Evolutionary conservation across 2,113 vertebrate genomes (phyloP).

Genomic region (Columba janthina): DNA sequence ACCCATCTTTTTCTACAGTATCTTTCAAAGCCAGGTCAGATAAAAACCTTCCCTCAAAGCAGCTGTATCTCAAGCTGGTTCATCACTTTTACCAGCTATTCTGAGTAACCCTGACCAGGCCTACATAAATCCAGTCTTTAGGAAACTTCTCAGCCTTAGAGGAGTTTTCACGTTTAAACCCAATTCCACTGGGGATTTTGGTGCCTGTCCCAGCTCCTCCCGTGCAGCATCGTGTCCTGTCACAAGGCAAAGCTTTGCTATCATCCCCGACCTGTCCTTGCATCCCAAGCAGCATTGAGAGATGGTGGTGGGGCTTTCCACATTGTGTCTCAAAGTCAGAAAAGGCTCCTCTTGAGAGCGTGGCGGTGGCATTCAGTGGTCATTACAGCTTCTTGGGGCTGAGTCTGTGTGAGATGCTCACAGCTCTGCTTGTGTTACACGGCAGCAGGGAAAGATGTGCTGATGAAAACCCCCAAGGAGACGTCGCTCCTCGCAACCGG

Average conservation of each 20-base stretch:
- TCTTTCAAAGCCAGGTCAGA: background rate
- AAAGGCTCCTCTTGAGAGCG: accelerated
- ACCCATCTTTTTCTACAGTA: background rate
- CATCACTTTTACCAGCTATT: background rate
- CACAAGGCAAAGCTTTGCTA: background rate
- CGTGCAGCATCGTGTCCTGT: accelerated
- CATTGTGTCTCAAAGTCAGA: background rate
- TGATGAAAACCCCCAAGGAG: background rate
- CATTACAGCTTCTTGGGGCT: accelerated
- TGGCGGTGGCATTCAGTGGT: no score
- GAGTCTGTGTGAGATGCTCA: accelerated
- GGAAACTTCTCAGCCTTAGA: background rate
- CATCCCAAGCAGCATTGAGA: background rate
- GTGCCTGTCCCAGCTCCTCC: background rate
- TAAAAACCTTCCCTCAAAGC: background rate
- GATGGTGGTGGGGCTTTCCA: background rate
- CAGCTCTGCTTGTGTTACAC: background rate
- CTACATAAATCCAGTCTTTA: background rate
- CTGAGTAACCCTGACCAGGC: background rate
- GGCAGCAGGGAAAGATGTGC: background rate
- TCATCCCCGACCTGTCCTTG: background rate
- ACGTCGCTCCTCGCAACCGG: accelerated
- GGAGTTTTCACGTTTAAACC: background rate
- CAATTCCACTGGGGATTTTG: background rate
- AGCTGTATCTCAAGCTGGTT: background rate